A percentile compares a stretch with the other conserved stretches of the same genome.
Evolutionary conservation across 2,888 invertebrate genomes (phyloP).

Genomic region (Ectemnius continuus): DNA sequence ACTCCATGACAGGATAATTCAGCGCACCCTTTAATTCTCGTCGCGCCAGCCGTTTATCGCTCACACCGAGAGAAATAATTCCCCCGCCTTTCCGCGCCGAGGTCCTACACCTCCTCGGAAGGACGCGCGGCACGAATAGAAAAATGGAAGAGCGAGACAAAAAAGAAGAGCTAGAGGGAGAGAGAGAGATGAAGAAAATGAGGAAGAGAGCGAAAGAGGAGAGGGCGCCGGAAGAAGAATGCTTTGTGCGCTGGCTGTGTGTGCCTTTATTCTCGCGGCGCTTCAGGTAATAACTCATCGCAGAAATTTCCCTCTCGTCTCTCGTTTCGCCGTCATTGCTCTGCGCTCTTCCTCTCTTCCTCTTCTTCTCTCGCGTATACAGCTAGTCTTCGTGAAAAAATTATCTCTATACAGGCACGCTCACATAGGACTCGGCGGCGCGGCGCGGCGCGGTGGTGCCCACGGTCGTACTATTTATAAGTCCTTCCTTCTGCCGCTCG

Average conservation of each 20-base stretch:
- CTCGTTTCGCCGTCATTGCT: slow-evolving; percentile 12
- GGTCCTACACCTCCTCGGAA: not conserved
- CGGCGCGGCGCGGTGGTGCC: slow-evolving; percentile 16
- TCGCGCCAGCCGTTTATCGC: no score
- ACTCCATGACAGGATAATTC: no score
- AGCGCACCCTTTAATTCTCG: no score
- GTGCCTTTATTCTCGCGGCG: slow-evolving; percentile 42
- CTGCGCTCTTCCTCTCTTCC: no score
- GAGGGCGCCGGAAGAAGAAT: slow-evolving; percentile 32
- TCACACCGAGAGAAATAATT: no score
- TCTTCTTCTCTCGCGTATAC: no score
- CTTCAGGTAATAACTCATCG: slow-evolving; percentile 55
- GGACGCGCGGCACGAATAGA: not conserved
- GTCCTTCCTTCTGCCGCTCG: slow-evolving; percentile 38
- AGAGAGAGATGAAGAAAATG: slow-evolving; percentile 8
- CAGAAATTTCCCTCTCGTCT: slow-evolving; percentile 55
- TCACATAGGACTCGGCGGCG: not conserved
- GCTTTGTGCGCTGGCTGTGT: slow-evolving; percentile 35
- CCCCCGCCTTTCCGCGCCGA: no score
- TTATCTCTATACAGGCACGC: slow-evolving; percentile 31
- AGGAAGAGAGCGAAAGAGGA: slow-evolving; percentile 18
- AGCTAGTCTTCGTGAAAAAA: slow-evolving; percentile 22
- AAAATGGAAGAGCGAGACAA: not conserved
- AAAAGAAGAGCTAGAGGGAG: slow-evolving; percentile 8
- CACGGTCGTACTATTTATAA: slow-evolving; percentile 47